These are phyloP conservation scores for Eulimnadia texana DNA, from an alignment of 1,140 invertebrate species.

Conservation along the genomic window DNA sequence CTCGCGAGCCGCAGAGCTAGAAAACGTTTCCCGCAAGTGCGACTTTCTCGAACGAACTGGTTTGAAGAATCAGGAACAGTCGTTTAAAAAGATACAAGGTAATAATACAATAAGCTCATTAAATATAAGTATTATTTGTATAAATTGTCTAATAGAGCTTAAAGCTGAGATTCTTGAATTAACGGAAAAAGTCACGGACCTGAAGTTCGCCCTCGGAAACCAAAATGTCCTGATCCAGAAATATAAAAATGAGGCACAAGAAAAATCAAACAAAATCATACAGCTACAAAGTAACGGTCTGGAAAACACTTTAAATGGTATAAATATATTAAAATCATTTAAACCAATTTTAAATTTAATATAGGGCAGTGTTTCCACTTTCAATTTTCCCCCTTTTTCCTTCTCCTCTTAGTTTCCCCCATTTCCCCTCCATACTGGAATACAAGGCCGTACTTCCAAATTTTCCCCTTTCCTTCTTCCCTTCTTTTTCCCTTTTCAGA, in stretches of 20 bases:
- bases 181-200: not conserved
- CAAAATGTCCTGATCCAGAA: not conserved
- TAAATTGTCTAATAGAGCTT: not conserved
- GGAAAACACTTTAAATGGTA: not conserved
- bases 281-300: not conserved
- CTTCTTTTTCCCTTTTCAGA: too few species aligned
- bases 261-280: not conserved
- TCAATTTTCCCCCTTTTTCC: too few species aligned
- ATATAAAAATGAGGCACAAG: not conserved
- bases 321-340: too few species aligned
- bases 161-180: not conserved
- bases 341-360: too few species aligned
- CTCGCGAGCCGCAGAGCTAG: not conserved
- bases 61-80: not conserved
- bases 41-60: not conserved
- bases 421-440: too few species aligned
- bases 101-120: not conserved
- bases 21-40: not conserved
- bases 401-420: too few species aligned
- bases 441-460: too few species aligned
- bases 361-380: too few species aligned
- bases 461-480: too few species aligned
- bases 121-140: not conserved
- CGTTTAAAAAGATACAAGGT: not conserved
- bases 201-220: slow-evolving; percentile 1